These are phyloP conservation scores for Chiloscyllium punctatum DNA, from an alignment of 2,797 vertebrate genomes.

Conservation along the genomic window DNA sequence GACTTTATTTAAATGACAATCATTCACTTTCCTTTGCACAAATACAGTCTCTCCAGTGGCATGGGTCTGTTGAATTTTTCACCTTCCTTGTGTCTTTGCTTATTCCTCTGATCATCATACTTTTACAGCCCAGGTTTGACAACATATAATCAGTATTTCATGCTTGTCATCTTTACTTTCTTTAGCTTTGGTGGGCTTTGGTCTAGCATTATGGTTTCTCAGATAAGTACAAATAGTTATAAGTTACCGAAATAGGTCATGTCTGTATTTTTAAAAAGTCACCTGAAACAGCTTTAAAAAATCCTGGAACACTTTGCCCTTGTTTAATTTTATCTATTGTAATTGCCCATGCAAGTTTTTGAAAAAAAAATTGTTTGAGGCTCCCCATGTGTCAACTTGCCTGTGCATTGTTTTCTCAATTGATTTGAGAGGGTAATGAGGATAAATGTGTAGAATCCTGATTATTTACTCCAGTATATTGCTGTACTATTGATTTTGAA, in stretches of 20 bases:
- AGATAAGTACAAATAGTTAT: background rate
- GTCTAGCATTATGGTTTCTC: background rate
- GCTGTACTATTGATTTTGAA: background rate
- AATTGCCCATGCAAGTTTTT: background rate
- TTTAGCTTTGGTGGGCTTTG: background rate
- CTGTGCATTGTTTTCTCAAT: background rate
- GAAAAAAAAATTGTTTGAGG: background rate
- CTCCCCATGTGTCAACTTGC: background rate
- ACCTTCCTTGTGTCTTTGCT: background rate
- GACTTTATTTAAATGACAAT: background rate
- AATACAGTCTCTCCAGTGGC: background rate
- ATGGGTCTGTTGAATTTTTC: background rate
- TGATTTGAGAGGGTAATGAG: background rate
- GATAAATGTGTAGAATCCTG: background rate
- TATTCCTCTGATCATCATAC: background rate
- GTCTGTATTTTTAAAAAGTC: background rate
- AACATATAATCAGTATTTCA: background rate
- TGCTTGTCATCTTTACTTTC: background rate
- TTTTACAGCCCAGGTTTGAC: background rate
- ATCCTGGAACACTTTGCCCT: background rate
- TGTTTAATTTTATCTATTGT: background rate
- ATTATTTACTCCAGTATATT: background rate
- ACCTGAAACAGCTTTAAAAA: no score
- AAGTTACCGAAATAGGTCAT: background rate
- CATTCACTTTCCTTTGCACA: background rate